A percentile compares a stretch with the other conserved stretches of the same genome.
These are phyloP conservation scores for Phallusia fumigata DNA, from an alignment of 23 tunicate species.

Conservation along the genomic window DNA sequence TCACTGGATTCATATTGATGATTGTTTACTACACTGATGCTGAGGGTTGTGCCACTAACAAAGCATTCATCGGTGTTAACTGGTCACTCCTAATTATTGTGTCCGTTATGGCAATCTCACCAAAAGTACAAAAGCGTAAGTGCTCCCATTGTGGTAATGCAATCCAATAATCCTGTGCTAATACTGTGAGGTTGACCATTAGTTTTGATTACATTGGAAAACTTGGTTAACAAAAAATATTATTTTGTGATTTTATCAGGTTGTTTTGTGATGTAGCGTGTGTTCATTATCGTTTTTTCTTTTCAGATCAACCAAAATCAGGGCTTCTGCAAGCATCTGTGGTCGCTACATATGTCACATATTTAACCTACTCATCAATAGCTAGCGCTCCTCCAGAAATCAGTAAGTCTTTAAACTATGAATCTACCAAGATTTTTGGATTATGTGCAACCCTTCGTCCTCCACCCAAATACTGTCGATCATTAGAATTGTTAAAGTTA, in stretches of 20 bases:
- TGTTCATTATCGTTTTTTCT: too few species aligned
- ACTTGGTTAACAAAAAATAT: too few species aligned
- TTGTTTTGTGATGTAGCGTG: too few species aligned
- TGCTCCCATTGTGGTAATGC: neutral
- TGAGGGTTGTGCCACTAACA: constrained; percentile 69
- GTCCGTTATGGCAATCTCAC: constrained; percentile 74
- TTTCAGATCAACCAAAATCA: constrained; percentile 61
- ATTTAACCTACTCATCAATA: constrained; percentile 93
- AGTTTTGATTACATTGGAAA: too few species aligned
- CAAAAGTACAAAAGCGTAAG: constrained; percentile 91
- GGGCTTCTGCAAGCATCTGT: constrained; percentile 89
- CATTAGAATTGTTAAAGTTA: too few species aligned
- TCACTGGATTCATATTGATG: constrained; percentile 40
- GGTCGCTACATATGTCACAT: constrained; percentile 76
- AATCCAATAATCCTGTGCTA: neutral
- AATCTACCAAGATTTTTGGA: too few species aligned
- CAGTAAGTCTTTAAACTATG: constrained; percentile 1
- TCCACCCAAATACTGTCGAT: too few species aligned
- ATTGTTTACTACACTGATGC: constrained; percentile 49
- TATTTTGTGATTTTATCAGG: too few species aligned
- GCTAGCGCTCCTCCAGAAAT: constrained; percentile 63
- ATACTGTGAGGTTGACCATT: too few species aligned
- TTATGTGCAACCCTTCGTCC: too few species aligned
- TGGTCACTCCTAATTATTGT: constrained; percentile 44
- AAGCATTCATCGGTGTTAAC: constrained; percentile 85